phyloP scores from a whole-genome alignment of 2,888 invertebrate species.

The Amblyteles armatorius region DNA sequence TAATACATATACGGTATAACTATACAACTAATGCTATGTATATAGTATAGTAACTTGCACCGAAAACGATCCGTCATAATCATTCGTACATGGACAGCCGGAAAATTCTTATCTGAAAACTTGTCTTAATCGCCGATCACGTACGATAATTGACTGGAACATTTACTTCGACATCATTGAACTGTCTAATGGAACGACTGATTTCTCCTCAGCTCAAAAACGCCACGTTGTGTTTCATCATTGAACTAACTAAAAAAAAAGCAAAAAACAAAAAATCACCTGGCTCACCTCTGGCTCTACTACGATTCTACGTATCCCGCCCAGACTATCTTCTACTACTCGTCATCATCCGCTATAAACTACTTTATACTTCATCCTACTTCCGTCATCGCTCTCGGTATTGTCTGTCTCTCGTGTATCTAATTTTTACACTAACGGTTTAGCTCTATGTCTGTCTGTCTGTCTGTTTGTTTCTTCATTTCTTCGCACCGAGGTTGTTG shows the following conservation, averaged over 20 bases:
- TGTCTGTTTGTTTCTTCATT: slow-evolving; percentile 20
- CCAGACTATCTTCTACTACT: slow-evolving; percentile 55
- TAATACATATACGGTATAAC: no score
- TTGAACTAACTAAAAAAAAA: slow-evolving; percentile 67
- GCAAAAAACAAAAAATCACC: slow-evolving; percentile 43
- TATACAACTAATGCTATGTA: no score
- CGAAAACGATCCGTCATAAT: slow-evolving; percentile 20
- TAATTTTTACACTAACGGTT: slow-evolving; percentile 60
- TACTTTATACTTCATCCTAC: slow-evolving; percentile 32
- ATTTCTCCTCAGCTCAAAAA: slow-evolving; percentile 69
- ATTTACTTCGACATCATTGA: slow-evolving; percentile 64
- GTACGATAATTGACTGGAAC: slow-evolving; percentile 41
- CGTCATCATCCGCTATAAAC: slow-evolving; percentile 60
- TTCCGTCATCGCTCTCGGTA: slow-evolving; percentile 48
- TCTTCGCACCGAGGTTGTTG: slow-evolving; percentile 2
- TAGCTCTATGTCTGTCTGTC: neutral
- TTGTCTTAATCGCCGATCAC: neutral
- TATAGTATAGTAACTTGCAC: neutral
- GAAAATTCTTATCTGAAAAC: no score
- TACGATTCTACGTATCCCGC: slow-evolving; percentile 58
- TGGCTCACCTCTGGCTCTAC: slow-evolving; percentile 56
- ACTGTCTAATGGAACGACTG: slow-evolving; percentile 69
- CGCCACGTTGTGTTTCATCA: slow-evolving; percentile 67
- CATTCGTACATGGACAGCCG: neutral
- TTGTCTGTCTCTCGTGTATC: slow-evolving; percentile 34